Evolutionary conservation across 2,797 vertebrate species (phyloP), one percentile per base, ranked within the genome.

Genomic region (Gastrophryne carolinensis): DNA sequence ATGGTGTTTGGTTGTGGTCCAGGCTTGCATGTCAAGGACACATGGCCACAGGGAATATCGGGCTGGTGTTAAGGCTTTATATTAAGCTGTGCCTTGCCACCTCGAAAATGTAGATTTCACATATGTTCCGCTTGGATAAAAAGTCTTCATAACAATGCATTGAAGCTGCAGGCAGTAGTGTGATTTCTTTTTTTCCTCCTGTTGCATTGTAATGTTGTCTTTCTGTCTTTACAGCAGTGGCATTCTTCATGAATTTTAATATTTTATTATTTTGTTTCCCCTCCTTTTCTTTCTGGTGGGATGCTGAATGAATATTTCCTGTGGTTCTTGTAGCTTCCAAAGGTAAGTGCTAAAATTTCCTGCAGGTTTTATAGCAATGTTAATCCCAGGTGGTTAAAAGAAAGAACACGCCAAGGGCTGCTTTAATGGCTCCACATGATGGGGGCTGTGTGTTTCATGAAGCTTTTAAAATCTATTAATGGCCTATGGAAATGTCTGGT

Each of bases 321-420:
- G 53, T 24, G 5, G 68, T 70, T 78, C 64, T 77, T 81, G 21
- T 65, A 87, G 86, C 84, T 80, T 84, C 86, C 60, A 87, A 86
- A 82, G 84, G 85, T 87, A 81, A 87, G 86, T 80, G 62, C 66
- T 74, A 54, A 73, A 2, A 47, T 53, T 70, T 80, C 73, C 32
- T 49, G 4, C 23, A 21, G 57, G 17, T 23, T 29, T 47, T 7
- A 37, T 26, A 50, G 15, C 56, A 27, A 70, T 32, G 24, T 30
- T 64, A 63, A 2, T 52, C 60, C 54, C 68, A 49, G 35, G 17
- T 64, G 34, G 58, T 39, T 41, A 44, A 19, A 39, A 54, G 49
- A 44, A 5, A 54, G 27, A 39, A n/a, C 3, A 41, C 58, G 32
- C 60, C 26, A 24, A 54, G 34, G 47, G 49, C 34, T n/a, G 12